phyloP scores from a whole-genome alignment of 2,113 vertebrate species.

The Odontophorus gujanensis region DNA sequence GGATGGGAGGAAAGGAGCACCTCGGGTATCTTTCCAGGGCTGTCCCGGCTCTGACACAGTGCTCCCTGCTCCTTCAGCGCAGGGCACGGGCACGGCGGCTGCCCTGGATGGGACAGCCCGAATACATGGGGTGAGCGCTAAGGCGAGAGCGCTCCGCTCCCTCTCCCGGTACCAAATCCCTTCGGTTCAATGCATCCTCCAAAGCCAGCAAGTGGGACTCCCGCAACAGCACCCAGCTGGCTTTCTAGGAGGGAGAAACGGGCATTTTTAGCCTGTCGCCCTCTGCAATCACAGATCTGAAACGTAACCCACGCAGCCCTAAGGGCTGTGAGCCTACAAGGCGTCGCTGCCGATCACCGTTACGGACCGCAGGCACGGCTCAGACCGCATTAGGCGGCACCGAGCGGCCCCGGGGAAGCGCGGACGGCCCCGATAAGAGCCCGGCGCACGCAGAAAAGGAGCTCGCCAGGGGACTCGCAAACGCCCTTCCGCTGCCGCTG shows the following conservation, averaged over 20 bases:
- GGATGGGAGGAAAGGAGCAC: not conserved
- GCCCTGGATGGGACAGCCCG: not conserved
- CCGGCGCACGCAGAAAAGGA: not conserved
- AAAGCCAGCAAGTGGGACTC: not conserved
- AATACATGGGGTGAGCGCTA: not conserved
- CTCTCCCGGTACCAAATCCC: not conserved
- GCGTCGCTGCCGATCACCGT: not conserved
- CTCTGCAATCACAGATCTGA: not conserved
- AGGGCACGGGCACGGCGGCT: not conserved
- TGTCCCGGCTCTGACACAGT: not conserved
- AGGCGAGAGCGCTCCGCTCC: not conserved
- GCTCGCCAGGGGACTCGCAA: not conserved
- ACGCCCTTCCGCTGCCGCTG: not conserved
- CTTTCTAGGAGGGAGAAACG: not conserved
- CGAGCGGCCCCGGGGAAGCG: not conserved
- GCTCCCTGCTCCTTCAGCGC: not conserved
- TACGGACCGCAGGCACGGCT: not conserved
- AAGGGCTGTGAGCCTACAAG: not conserved
- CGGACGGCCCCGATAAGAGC: not conserved
- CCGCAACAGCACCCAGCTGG: not conserved
- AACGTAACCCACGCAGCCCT: not conserved
- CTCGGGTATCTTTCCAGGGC: not conserved
- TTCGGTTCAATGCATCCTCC: not conserved
- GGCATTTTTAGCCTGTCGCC: not conserved
- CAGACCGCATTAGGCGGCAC: not conserved